Conservation (phyloP, 2,113 vertebrate genomes). For the Oreotrochilus melanogaster region DNA sequence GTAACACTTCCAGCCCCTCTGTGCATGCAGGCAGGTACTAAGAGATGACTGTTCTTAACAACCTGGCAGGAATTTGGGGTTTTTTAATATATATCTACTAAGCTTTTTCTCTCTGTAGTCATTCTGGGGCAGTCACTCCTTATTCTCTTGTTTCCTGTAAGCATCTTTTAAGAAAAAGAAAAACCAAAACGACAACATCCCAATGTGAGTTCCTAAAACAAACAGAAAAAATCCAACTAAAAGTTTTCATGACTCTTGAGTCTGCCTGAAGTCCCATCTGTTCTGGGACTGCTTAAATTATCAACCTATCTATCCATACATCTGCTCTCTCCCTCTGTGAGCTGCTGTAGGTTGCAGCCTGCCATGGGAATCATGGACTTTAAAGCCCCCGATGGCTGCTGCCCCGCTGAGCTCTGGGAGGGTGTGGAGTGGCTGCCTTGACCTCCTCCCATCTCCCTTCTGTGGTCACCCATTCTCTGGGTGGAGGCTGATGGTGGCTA, state of each 20-base stretch:
- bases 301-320: too few relatives aligned
- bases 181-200: not conserved
- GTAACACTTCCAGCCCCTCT: not conserved
- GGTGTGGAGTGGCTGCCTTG: not conserved
- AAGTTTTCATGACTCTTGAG: not conserved
- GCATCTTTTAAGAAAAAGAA: not conserved
- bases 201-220: accelerated
- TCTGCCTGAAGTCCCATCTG: not conserved
- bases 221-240: not conserved
- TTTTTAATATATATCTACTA: not conserved
- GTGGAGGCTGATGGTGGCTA: not conserved
- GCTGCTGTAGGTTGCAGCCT: not conserved
- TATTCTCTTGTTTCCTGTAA: not conserved
- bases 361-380: not conserved
- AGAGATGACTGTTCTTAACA: not conserved
- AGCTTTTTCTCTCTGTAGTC: not conserved
- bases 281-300: not conserved
- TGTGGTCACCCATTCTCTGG: not conserved
- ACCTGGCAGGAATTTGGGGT: not conserved
- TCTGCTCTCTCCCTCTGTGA: not conserved
- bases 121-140: not conserved
- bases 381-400: not conserved
- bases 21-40: not conserved
- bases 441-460: not conserved
- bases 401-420: not conserved